These are phyloP conservation scores for Pyrrhia umbra DNA, from an alignment of 2,888 invertebrate species.

Conservation along the genomic window DNA sequence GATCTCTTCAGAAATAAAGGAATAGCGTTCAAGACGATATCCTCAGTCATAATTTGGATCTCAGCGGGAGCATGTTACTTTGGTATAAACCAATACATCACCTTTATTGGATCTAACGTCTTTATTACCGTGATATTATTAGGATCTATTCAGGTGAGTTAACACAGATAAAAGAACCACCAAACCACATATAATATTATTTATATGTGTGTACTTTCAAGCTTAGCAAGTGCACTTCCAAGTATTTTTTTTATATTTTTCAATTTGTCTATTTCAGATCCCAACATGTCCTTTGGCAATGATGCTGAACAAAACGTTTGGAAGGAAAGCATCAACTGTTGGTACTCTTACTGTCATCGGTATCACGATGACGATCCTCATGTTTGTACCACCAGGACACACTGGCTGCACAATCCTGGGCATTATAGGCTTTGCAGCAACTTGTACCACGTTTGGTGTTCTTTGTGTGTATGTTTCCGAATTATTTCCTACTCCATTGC, in stretches of 20 bases:
- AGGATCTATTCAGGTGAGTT: conserved; percentile 70
- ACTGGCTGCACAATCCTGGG: conserved; percentile 68
- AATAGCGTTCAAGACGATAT: conserved; percentile 60
- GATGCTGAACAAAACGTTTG: conserved; percentile 68
- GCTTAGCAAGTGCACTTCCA: no score
- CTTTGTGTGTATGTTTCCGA: conserved; percentile 73
- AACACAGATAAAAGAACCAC: neutral
- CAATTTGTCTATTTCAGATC: conserved; percentile 64
- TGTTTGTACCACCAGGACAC: conserved; percentile 68
- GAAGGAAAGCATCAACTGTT: conserved; percentile 67
- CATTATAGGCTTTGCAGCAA: conserved; percentile 67
- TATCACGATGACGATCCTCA: conserved; percentile 66
- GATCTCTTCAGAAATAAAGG: conserved; percentile 71
- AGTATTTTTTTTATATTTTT: neutral
- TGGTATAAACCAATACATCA: conserved; percentile 76
- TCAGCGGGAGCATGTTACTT: conserved; percentile 69
- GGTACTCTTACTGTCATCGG: conserved; percentile 60
- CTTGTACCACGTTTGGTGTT: conserved; percentile 65
- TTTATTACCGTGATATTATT: conserved; percentile 69
- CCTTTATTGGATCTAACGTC: conserved; percentile 70
- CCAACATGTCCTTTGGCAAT: conserved; percentile 68
- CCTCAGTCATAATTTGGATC: conserved; percentile 64
- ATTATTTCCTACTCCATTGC: conserved; percentile 75
- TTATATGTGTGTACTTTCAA: no score
- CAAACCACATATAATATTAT: no score